A percentile compares a stretch with the other conserved stretches of the same genome.
phyloP scores from a whole-genome alignment of 2,888 invertebrate genomes.

The Mimas tiliae region DNA sequence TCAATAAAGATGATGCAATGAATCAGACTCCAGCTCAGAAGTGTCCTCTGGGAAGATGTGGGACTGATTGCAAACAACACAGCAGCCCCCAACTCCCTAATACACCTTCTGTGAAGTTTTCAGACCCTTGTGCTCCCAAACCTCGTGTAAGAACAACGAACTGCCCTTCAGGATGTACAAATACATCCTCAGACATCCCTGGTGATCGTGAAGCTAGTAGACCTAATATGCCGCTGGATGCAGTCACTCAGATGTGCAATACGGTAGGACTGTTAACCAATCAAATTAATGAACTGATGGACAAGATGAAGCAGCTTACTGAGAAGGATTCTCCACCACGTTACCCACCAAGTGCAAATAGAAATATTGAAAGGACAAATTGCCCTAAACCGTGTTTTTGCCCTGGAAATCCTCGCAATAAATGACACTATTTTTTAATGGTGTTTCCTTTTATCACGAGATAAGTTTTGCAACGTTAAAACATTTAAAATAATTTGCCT shows the following conservation, averaged over 20 bases:
- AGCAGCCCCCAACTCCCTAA: constrained; percentile 39
- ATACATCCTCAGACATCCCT: constrained; percentile 35
- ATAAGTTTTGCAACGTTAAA: no score
- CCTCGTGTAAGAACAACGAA: not conserved
- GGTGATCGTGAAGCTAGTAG: constrained; percentile 41
- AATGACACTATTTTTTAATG: not conserved
- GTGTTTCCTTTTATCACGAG: no score
- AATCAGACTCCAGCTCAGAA: constrained; percentile 35
- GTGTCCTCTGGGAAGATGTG: constrained; percentile 50
- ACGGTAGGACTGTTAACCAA: constrained; percentile 52
- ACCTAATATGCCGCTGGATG: constrained; percentile 24
- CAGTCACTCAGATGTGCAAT: constrained; percentile 55
- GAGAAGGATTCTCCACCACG: constrained; percentile 24
- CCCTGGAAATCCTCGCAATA: constrained; percentile 51
- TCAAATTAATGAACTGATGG: constrained; percentile 53
- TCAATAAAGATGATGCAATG: constrained; percentile 35
- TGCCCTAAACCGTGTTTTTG: constrained; percentile 62
- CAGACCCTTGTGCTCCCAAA: constrained; percentile 7
- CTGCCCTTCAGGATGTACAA: constrained; percentile 40
- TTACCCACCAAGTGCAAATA: not conserved
- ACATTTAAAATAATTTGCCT: no score
- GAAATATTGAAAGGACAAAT: not conserved
- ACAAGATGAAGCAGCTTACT: constrained; percentile 44
- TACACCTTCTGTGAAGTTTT: not conserved
- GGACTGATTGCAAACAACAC: constrained; percentile 47